Percentiles rank a stretch among this genome's conserved stretches.
Conservation (phyloP, 2,113 vertebrate species). For the Clupea harengus region DNA sequence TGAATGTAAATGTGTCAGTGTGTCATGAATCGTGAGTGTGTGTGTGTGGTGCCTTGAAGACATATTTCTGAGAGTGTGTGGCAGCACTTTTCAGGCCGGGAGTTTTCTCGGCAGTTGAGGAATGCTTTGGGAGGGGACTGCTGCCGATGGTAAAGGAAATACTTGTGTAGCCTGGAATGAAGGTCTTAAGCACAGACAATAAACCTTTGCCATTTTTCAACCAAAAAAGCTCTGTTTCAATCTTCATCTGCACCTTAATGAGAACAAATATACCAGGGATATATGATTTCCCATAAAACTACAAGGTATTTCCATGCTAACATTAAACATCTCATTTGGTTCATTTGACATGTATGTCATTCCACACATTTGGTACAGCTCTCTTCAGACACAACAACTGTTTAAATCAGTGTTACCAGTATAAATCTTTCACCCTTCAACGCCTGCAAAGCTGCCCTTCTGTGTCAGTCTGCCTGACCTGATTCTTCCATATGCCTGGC, state of each 20-base stretch:
- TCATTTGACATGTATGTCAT: not conserved
- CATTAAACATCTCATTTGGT: not conserved
- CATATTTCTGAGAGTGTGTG: slow-evolving; percentile 68
- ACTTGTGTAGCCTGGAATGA: slow-evolving; percentile 64
- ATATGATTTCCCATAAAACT: not conserved
- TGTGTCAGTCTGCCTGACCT: not conserved
- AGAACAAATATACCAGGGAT: not conserved
- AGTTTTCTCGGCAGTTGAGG: slow-evolving; percentile 73
- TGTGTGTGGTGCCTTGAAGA: slow-evolving; percentile 48
- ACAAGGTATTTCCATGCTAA: not conserved
- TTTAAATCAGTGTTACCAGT: not conserved
- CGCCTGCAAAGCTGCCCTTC: not conserved
- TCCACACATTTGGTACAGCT: not conserved
- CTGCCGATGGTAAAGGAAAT: slow-evolving; percentile 72
- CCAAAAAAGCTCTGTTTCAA: slow-evolving; percentile 39
- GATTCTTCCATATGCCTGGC: not conserved
- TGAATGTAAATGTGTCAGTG: slow-evolving; percentile 34
- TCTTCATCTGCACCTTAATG: not conserved
- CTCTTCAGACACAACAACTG: not conserved
- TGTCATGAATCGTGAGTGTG: slow-evolving; percentile 37
- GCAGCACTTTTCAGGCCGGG: slow-evolving; percentile 60
- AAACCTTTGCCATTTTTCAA: slow-evolving; percentile 57
- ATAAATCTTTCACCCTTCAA: not conserved
- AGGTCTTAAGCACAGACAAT: slow-evolving; percentile 66
- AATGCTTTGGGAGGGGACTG: slow-evolving; percentile 74